phyloP scores from a whole-genome alignment of 2,113 vertebrate genomes.

The Nothobranchius furzeri region DNA sequence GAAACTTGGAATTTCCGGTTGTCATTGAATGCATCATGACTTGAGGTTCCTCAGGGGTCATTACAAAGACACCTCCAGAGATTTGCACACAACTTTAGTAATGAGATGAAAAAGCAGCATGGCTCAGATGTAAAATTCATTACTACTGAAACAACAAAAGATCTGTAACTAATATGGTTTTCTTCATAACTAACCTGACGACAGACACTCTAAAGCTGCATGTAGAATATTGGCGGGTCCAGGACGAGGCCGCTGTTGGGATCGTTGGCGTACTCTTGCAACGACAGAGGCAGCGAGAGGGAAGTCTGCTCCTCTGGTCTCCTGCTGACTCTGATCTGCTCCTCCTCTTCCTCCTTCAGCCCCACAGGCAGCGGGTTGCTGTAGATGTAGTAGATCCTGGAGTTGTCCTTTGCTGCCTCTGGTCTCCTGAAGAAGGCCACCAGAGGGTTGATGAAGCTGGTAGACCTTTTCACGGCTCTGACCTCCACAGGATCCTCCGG shows the following conservation, averaged over 20 bases:
- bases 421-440: slow-evolving; percentile 60
- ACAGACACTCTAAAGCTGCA: slow-evolving; percentile 70
- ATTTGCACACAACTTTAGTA: too few relatives aligned
- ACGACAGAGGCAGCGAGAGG: background rate
- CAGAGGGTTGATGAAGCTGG: slow-evolving; percentile 69
- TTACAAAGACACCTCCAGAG: too few relatives aligned
- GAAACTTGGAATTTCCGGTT: background rate
- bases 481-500: slow-evolving; percentile 46
- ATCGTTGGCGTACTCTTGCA: slow-evolving; percentile 56
- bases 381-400: slow-evolving; percentile 81
- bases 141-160: too few relatives aligned
- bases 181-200: too few relatives aligned
- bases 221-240: slow-evolving; percentile 76
- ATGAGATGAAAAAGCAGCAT: too few relatives aligned
- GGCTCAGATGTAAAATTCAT: too few relatives aligned
- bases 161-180: too few relatives aligned
- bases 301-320: slow-evolving; percentile 1
- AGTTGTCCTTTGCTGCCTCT: slow-evolving; percentile 57
- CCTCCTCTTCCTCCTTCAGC: slow-evolving; percentile 63
- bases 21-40: background rate
- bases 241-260: slow-evolving; percentile 63
- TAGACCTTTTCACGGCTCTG: slow-evolving; percentile 62
- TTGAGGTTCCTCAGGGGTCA: background rate
- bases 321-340: background rate
- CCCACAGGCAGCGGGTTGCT: slow-evolving; percentile 75